A percentile compares a stretch with the other conserved stretches of the same genome.
These are phyloP conservation scores for Catocala fraxini DNA, from an alignment of 2,888 invertebrate species.

Conservation along the genomic window DNA sequence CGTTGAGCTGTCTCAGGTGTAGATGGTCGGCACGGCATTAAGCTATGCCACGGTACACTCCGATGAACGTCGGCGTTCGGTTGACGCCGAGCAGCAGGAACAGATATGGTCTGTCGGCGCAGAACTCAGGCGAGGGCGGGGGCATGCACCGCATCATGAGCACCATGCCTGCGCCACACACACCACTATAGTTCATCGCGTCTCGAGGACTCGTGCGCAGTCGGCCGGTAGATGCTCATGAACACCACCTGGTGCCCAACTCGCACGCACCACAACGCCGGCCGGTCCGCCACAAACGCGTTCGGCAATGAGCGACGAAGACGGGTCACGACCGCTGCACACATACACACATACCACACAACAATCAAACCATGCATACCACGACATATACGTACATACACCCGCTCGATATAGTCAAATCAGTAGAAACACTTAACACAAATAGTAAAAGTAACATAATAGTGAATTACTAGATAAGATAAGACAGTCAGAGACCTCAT, in stretches of 20 bases:
- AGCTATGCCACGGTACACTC: constrained; percentile 61
- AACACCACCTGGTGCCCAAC: constrained; percentile 50
- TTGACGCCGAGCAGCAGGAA: constrained; percentile 65
- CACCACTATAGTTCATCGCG: constrained; percentile 68
- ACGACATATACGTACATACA: constrained; percentile 16
- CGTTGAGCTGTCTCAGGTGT: neutral
- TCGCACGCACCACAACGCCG: constrained; percentile 71
- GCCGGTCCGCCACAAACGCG: constrained; percentile 67
- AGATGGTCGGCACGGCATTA: constrained; percentile 14
- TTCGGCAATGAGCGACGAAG: constrained; percentile 58
- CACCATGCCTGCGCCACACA: constrained; percentile 76
- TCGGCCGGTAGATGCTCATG: constrained; percentile 57
- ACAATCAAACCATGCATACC: constrained; percentile 33
- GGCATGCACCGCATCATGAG: constrained; percentile 75
- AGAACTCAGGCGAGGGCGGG: constrained; percentile 62
- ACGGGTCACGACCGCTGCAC: constrained; percentile 63
- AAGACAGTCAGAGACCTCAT: too few relatives aligned
- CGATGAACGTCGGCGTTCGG: constrained; percentile 66
- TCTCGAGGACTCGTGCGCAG: constrained; percentile 16
- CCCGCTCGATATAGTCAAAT: too few relatives aligned
- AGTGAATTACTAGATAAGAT: too few relatives aligned
- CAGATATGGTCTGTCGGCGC: constrained; percentile 79
- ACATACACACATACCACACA: constrained; percentile 49
- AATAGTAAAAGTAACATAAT: too few relatives aligned
- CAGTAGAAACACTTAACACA: neutral